A percentile compares a stretch with the other conserved stretches of the same genome.
These are phyloP conservation scores for Glareola pratincola DNA, from an alignment of 2,113 vertebrate genomes.

Conservation along the genomic window DNA sequence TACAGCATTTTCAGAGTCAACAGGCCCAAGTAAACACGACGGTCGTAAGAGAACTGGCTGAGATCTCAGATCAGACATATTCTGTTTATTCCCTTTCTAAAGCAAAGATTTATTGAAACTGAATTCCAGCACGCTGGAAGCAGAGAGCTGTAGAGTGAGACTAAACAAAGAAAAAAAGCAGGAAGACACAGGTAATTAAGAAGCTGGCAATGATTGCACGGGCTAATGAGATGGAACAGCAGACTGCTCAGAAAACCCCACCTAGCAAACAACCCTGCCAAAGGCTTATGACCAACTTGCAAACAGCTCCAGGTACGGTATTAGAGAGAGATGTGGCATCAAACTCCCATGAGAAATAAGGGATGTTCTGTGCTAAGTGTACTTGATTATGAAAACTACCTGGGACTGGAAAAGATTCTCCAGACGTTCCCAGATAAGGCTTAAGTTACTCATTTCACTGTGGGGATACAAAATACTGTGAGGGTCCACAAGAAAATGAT, in stretches of 20 bases:
- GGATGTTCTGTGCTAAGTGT: neutral
- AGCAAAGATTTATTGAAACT: neutral
- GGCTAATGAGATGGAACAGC: neutral
- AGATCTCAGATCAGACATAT: neutral
- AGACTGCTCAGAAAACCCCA: neutral
- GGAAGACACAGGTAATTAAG: neutral
- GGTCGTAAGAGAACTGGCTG: neutral
- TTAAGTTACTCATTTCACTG: neutral
- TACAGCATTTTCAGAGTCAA: neutral
- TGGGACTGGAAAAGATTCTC: accelerated
- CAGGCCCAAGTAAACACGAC: neutral
- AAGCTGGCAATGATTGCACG: neutral
- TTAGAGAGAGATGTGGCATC: neutral
- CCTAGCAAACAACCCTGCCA: neutral
- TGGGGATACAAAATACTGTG: neutral
- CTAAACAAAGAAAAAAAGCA: neutral
- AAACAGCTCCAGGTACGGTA: neutral
- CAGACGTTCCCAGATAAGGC: neutral
- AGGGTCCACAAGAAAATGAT: neutral
- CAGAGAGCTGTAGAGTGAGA: neutral
- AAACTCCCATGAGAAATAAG: neutral
- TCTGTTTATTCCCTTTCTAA: neutral
- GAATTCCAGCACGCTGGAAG: neutral
- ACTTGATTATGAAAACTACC: neutral
- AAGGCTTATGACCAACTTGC: neutral